Evolutionary conservation across 1,140 invertebrate species (phyloP), one percentile per base, ranked within the genome.

Genomic region (Hesperophylax magnus): DNA sequence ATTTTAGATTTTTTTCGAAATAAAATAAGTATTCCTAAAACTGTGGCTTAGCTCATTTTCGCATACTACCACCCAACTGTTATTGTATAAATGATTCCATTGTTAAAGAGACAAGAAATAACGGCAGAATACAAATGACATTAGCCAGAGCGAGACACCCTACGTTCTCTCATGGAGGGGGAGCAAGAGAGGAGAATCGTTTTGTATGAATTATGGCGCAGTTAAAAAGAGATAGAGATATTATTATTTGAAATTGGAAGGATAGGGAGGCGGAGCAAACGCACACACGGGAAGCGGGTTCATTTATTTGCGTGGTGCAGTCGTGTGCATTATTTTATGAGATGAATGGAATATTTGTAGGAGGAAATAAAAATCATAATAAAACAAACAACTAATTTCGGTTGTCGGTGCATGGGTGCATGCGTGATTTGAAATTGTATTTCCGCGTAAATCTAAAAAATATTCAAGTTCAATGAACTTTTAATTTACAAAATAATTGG

Each of bases 21-120:
- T 34, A 34, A 3, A 6, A 8, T 4, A 34, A 34, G 0, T 34
- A 0, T 34, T 34, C 7, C 4, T 34, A 6, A 34, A 34, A 47
- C 11, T 47, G 39, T 14, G 39, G 39, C 34, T 47, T 47, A 47
- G 14, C 39, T 47, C 39, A 47, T 47, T 47, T 47, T 47, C 11
- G 39, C 11, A 47, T 47, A 47, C 11, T 11, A 47, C 39, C 11
- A 1, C 11, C 39, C 39, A 34, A 65, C 63, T 71, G 67, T 71
- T 71, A 71, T 71, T 71, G 39, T 71, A 52, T 71, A 39, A n/a
- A 71, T 71, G 67, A 71, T 71, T 71, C 67, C 67, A 71, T 71
- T 71, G 67, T 71, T 71, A 71, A 18, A 39, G 31, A 65, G 63
- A 65, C 63, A 34, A 27, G 22, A 27, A 47, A 24, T 71, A 52